Base-by-base conservation (phyloP, 2,888 invertebrate genomes). In the Dolichopus griseipennis region DNA sequence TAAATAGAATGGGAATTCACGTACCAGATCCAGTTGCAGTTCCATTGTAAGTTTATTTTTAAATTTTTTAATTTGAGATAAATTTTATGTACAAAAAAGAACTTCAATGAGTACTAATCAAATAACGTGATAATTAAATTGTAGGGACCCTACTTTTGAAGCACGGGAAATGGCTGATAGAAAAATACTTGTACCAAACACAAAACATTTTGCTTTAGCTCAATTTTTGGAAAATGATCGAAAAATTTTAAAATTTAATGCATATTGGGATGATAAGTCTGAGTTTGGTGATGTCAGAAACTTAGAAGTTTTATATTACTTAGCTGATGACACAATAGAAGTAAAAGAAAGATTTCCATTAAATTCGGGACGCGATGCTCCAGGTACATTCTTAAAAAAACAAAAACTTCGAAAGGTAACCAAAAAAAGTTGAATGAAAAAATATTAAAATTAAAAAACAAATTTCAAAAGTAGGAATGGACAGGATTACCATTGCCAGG, bases 311-410 rank as follows among this genome's bases (percentile, higher is more conserved):
- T 88, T 90, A 75, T 96, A 92, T 77, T 95, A 90, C 81, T 83
- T 96, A 65, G 88, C 91, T 0, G 95, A 96, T 75, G 92, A 93
- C 75, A 94, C 94, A 0, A 89, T 96, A 12, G 94, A 95, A 79
- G 89, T 97, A 8, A 89, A 90, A 74, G 95, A 95, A 81, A 84
- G 84, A 63, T 78, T 87, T 66, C 83, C 85, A 0, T 82, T 85
- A 0, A 90, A 90, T 76, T 87, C 89, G 1, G 92, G 92, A 0
- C 83, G 86, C 65, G 90, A 91, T 77, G 85, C 86, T 1, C 87
- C 88, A 9, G 85, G 87, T 3, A 87, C 89, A 78, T 91, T 95
- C 76, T 79, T 95, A 37, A 88, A 87, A 74, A 85, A 92, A 71
- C 86, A 85, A 75, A 90, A 89, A 76, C 78, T 96, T 67, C 93